These are phyloP conservation scores for Boulengeromyrus knoepffleri DNA, from an alignment of 2,113 vertebrate genomes.

Conservation along the genomic window DNA sequence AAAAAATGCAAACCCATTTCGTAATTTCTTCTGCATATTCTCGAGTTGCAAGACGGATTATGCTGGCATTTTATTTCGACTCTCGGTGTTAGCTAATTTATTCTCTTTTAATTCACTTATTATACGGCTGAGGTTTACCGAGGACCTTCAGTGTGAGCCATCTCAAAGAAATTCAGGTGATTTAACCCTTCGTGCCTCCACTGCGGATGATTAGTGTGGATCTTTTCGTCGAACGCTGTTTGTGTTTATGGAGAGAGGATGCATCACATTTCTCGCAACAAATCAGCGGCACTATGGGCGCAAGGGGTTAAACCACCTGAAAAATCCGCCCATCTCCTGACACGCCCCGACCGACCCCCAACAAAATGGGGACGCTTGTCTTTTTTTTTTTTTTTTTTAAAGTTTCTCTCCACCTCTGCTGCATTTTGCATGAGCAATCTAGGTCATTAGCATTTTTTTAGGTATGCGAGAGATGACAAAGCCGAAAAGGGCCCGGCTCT, in stretches of 20 bases:
- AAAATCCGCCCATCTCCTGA: slow-evolving; percentile 24
- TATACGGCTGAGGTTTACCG: background rate
- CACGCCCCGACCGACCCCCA: slow-evolving; percentile 43
- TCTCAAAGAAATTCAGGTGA: background rate
- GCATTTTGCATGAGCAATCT: slow-evolving; percentile 78
- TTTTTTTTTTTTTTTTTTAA: slow-evolving; percentile 19
- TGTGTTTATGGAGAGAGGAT: background rate
- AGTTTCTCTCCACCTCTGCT: slow-evolving; percentile 37
- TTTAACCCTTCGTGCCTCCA: background rate
- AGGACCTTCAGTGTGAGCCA: background rate
- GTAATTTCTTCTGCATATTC: slow-evolving; percentile 25
- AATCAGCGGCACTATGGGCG: background rate
- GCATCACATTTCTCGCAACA: background rate
- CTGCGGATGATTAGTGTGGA: background rate
- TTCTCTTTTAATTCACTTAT: background rate
- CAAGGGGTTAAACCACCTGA: background rate
- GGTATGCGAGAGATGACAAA: slow-evolving; percentile 75
- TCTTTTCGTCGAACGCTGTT: background rate
- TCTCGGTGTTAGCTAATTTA: background rate
- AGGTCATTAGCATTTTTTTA: slow-evolving; percentile 92
- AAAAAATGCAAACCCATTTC: slow-evolving; percentile 13
- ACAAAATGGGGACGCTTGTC: slow-evolving; percentile 40
- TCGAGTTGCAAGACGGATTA: background rate
- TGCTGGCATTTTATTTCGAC: background rate
- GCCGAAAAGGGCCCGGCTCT: slow-evolving; percentile 76